Evolutionary conservation across 1,140 invertebrate genomes (phyloP).

Genomic region (Scaptomyza graminum): DNA sequence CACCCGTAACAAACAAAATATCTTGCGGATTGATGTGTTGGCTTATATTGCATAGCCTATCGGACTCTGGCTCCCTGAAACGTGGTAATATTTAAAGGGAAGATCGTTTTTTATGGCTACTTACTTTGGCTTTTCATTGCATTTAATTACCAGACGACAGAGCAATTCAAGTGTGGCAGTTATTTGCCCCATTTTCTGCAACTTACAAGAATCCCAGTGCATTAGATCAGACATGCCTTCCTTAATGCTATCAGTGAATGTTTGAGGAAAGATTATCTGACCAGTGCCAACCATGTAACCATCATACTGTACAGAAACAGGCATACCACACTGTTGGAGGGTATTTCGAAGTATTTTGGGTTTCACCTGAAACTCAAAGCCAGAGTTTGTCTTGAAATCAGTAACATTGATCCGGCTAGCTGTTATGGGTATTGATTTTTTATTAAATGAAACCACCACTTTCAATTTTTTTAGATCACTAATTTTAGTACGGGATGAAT

Average conservation of each 20-base stretch:
- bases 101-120: not conserved
- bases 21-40: slow-evolving; percentile 27
- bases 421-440: slow-evolving; percentile 8
- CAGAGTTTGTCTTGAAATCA: slow-evolving; percentile 30
- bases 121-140: slow-evolving; percentile 27
- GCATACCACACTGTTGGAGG: slow-evolving; percentile 39
- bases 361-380: slow-evolving; percentile 5
- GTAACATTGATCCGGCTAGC: slow-evolving; percentile 50
- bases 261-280: slow-evolving; percentile 34
- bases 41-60: slow-evolving; percentile 8
- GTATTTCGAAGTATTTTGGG: slow-evolving; percentile 18
- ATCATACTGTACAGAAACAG: slow-evolving; percentile 20
- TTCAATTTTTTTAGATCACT: slow-evolving; percentile 10
- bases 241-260: slow-evolving; percentile 27
- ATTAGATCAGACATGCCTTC: slow-evolving; percentile 48
- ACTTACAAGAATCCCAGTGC: slow-evolving; percentile 12
- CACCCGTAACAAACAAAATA: slow-evolving; percentile 35
- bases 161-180: slow-evolving; percentile 39
- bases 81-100: not conserved
- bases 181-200: not conserved
- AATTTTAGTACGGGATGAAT: not conserved
- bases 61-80: slow-evolving; percentile 11
- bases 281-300: slow-evolving; percentile 20
- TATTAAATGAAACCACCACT: slow-evolving; percentile 27
- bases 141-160: slow-evolving; percentile 48